These are phyloP conservation scores for Atherinosoma microstoma DNA, from an alignment of 2,797 vertebrate species.

Conservation along the genomic window DNA sequence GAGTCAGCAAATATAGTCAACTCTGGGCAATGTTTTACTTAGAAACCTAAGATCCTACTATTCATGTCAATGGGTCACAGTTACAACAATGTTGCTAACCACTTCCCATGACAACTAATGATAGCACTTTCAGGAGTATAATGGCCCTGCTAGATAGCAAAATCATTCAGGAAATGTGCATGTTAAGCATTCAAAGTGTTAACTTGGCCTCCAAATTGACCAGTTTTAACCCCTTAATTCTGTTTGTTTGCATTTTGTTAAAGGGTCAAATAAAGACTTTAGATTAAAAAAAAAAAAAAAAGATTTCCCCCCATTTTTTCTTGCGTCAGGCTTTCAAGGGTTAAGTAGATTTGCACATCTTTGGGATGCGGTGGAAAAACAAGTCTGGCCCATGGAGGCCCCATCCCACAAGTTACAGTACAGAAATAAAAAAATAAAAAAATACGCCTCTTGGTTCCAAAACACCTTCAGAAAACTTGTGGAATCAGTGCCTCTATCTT, in stretches of 20 bases:
- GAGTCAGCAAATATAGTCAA: neutral
- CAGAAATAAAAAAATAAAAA: conserved; percentile 5
- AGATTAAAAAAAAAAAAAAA: no score
- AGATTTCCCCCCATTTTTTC: no score
- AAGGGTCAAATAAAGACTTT: no score
- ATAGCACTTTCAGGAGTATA: neutral
- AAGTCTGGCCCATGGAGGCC: neutral
- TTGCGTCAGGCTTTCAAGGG: no score
- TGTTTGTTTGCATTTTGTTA: no score
- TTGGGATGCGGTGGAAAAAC: neutral
- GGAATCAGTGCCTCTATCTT: neutral
- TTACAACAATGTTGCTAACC: neutral
- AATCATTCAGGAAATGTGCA: neutral
- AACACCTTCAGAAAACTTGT: neutral
- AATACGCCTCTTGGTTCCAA: neutral
- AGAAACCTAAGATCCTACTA: neutral
- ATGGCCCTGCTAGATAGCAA: neutral
- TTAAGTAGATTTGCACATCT: neutral
- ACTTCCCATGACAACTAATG: neutral
- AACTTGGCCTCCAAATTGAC: no score
- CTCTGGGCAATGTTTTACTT: neutral
- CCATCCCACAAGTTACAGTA: neutral
- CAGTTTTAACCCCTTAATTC: neutral
- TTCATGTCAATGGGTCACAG: neutral
- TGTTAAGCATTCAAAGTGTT: neutral